A percentile compares a stretch with the other conserved stretches of the same genome.
phyloP scores from a whole-genome alignment of 2,888 invertebrate genomes.

The Gastracanthus pulcherrimus region DNA sequence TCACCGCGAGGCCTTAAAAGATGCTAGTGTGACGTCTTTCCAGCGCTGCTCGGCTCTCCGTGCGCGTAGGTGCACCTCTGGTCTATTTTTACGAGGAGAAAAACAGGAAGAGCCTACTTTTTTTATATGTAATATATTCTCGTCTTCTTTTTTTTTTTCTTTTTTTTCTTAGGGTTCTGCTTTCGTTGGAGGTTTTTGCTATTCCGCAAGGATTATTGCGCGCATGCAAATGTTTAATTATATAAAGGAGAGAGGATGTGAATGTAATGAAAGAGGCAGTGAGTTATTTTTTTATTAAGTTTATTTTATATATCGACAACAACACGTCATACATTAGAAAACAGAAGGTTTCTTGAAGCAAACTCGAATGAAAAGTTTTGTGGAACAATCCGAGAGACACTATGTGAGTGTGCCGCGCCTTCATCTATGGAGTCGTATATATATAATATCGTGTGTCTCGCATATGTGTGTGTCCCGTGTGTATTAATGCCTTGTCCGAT shows the following conservation, averaged over 20 bases:
- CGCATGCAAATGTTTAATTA: not conserved
- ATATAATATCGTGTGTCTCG: conserved; percentile 75
- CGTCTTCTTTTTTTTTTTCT: conserved; percentile 10
- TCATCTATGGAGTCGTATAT: conserved; percentile 78
- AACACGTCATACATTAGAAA: conserved; percentile 78
- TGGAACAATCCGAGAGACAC: conserved; percentile 78
- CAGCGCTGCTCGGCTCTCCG: not conserved
- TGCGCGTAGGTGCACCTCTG: conserved; percentile 17
- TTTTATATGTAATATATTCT: not conserved
- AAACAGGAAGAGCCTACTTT: too few species aligned
- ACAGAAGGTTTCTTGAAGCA: conserved; percentile 78
- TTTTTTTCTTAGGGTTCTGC: not conserved
- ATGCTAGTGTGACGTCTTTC: conserved; percentile 53
- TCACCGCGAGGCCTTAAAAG: conserved; percentile 44
- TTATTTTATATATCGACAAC: conserved; percentile 78
- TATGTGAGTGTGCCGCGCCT: conserved; percentile 78
- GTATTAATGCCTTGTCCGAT: conserved; percentile 62
- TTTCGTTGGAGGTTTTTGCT: not conserved
- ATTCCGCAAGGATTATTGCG: not conserved
- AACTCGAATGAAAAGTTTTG: conserved; percentile 78
- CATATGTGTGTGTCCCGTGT: conserved; percentile 68
- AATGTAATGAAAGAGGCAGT: conserved; percentile 32
- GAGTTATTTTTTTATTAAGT: conserved; percentile 77
- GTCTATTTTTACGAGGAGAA: conserved; percentile 37
- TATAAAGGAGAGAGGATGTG: not conserved